These are phyloP conservation scores for Hirudo medicinalis DNA, from an alignment of 1,140 invertebrate genomes.

Conservation along the genomic window DNA sequence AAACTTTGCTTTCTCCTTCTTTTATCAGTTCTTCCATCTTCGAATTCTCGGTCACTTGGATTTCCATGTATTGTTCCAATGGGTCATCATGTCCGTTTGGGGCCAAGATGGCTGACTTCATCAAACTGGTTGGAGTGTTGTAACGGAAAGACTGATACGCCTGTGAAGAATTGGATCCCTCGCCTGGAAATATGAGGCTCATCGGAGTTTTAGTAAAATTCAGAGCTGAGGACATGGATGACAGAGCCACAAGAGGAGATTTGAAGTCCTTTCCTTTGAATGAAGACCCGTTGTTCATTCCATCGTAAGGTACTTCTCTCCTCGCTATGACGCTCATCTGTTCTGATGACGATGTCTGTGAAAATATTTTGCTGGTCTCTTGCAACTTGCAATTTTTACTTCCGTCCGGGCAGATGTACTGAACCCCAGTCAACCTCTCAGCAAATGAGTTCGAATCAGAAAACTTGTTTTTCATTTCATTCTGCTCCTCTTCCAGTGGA, in stretches of 20 bases:
- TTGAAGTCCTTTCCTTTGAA: background rate
- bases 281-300: background rate
- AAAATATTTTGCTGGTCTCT: too few species aligned
- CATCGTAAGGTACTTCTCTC: too few species aligned
- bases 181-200: constrained; percentile 13
- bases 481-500: too few species aligned
- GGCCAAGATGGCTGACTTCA: constrained; percentile 30
- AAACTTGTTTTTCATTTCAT: too few species aligned
- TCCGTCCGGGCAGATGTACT: too few species aligned
- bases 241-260: constrained; percentile 11
- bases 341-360: too few species aligned
- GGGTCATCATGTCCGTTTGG: constrained; percentile 52
- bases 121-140: constrained; percentile 22
- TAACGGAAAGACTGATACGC: background rate
- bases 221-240: constrained; percentile 15
- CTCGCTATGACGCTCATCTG: too few species aligned
- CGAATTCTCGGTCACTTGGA: constrained; percentile 82
- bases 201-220: constrained; percentile 1
- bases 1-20: constrained; percentile 87
- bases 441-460: too few species aligned
- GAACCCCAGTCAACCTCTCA: too few species aligned
- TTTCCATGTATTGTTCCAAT: constrained; percentile 63
- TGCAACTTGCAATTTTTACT: too few species aligned
- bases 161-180: background rate
- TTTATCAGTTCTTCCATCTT: constrained; percentile 89